These are phyloP conservation scores for Spheniscus humboldti DNA, from an alignment of 2,797 vertebrate genomes.

Conservation along the genomic window DNA sequence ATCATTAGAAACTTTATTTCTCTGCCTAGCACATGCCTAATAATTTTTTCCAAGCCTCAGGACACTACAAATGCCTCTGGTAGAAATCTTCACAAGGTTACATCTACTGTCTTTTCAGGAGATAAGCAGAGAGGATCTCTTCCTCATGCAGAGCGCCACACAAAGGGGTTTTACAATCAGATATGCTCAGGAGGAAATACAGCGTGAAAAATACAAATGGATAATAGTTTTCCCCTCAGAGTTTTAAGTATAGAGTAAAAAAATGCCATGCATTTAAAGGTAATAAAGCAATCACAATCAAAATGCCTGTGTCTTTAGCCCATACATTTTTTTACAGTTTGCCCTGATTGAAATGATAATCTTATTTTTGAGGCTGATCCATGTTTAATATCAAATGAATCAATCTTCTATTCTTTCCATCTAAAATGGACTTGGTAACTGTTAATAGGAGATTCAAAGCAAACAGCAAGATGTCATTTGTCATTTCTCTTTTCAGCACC, in stretches of 20 bases:
- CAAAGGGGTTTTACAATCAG: background rate
- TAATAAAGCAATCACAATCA: background rate
- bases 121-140: background rate
- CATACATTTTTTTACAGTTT: background rate
- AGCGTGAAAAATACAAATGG: background rate
- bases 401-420: background rate
- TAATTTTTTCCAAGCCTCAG: background rate
- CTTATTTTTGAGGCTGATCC: background rate
- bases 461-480: background rate
- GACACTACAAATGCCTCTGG: background rate
- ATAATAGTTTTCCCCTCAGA: background rate
- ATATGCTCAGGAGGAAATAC: background rate
- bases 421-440: constrained; percentile 1
- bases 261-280: background rate
- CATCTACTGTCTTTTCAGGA: background rate
- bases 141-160: background rate
- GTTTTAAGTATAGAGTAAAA: background rate
- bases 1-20: background rate
- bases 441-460: background rate
- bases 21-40: background rate
- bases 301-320: background rate
- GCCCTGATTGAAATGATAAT: background rate
- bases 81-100: background rate
- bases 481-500: background rate
- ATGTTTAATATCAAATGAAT: constrained; percentile 4